Conservation (phyloP, 92 coral and sea anemone genomes). For the Paragorgia papillata region DNA sequence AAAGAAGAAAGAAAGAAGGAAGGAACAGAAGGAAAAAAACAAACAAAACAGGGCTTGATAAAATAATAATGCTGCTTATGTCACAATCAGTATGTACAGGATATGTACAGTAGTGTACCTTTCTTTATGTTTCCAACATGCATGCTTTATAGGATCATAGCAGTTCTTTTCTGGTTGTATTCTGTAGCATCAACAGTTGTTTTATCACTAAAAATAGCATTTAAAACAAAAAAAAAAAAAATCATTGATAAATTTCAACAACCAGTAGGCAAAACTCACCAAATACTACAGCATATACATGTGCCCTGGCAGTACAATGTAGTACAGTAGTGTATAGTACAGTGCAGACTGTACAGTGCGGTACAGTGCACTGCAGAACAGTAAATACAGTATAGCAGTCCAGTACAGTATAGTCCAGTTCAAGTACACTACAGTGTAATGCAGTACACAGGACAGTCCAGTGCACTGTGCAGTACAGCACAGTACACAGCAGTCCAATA, state of each 20-base stretch:
- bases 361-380: background rate
- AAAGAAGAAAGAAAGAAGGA: background rate
- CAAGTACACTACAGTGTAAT: too few relatives aligned
- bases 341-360: background rate
- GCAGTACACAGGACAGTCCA: too few relatives aligned
- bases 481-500: too few relatives aligned
- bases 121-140: constrained; percentile 95
- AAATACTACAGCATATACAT: too few relatives aligned
- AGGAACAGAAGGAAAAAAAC: background rate
- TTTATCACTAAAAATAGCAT: constrained; percentile 17
- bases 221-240: constrained; percentile 1
- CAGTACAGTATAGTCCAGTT: background rate
- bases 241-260: too few relatives aligned
- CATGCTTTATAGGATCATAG: constrained; percentile 90
- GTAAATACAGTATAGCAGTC: background rate
- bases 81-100: too few relatives aligned
- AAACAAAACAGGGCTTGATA: background rate
- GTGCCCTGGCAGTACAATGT: too few relatives aligned
- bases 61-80: too few relatives aligned
- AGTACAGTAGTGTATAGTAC: background rate
- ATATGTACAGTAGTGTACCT: too few relatives aligned
- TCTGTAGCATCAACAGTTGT: constrained; percentile 71
- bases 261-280: too few relatives aligned
- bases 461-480: too few relatives aligned
- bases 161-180: constrained; percentile 82